phyloP scores from a whole-genome alignment of 1,140 invertebrate genomes.

The Neotoxoptera formosana region DNA sequence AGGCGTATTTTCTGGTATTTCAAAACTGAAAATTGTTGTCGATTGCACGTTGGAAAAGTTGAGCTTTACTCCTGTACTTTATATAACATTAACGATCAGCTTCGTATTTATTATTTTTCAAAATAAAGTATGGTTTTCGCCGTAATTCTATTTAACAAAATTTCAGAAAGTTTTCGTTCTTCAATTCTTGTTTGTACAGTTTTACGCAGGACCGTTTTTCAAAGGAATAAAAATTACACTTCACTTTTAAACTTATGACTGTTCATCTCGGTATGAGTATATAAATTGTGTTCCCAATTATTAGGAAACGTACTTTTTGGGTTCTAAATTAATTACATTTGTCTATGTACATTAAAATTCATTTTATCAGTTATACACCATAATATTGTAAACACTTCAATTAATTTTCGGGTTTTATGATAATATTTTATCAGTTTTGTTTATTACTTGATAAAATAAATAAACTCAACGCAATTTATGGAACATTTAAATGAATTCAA shows the following conservation, averaged over 20 bases:
- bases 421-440: neutral
- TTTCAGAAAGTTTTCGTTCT: neutral
- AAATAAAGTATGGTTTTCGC: neutral
- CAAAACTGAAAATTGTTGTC: neutral
- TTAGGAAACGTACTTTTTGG: neutral
- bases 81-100: slow-evolving; percentile 3
- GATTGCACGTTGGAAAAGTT: neutral
- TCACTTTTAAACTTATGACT: slow-evolving; percentile 18
- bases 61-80: neutral
- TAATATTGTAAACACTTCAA: neutral
- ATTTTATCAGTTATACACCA: neutral
- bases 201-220: neutral
- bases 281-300: neutral
- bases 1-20: neutral
- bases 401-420: neutral
- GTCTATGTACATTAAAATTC: neutral
- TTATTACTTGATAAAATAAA: neutral
- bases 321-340: neutral
- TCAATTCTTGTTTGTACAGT: neutral
- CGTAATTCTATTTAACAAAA: neutral
- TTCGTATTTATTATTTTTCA: neutral
- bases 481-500: neutral
- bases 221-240: neutral
- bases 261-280: neutral
- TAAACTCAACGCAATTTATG: neutral